Percentiles rank a stretch among this genome's conserved stretches.
Evolutionary conservation across 2,888 invertebrate genomes (phyloP).

Genomic region (Caprella mutica): DNA sequence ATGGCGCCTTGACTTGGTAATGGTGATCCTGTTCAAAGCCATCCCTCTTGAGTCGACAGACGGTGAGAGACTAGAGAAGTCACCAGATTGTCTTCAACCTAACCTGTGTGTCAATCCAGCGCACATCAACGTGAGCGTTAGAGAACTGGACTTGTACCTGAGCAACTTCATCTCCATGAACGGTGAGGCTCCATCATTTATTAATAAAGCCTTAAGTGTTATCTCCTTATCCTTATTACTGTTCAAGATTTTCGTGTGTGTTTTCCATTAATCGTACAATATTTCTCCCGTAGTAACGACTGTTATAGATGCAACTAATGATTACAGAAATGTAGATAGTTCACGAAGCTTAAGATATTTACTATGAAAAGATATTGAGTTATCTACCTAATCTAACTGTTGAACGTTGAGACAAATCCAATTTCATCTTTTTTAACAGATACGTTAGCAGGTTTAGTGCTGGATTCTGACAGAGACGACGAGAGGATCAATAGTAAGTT

Average conservation of each 20-base stretch:
- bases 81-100: slow-evolving; percentile 91
- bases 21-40: slow-evolving; percentile 99
- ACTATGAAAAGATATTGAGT: not conserved
- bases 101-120: slow-evolving; percentile 98
- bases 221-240: too few species aligned
- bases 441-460: slow-evolving; percentile 26
- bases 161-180: slow-evolving; percentile 99
- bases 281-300: too few species aligned
- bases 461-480: slow-evolving; percentile 30
- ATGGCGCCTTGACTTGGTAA: slow-evolving; percentile 96
- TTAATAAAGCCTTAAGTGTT: too few species aligned
- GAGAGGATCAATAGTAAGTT: not conserved
- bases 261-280: too few species aligned
- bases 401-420: too few species aligned
- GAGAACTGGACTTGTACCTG: slow-evolving; percentile 96
- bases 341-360: too few species aligned
- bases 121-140: slow-evolving; percentile 98
- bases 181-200: slow-evolving; percentile 70
- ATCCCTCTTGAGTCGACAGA: slow-evolving; percentile 98
- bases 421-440: slow-evolving; percentile 20
- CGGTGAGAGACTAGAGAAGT: slow-evolving; percentile 95
- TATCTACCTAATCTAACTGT: not conserved
- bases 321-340: too few species aligned
- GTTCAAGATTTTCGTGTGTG: too few species aligned
- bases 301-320: too few species aligned